Percentiles rank a stretch among this genome's conserved stretches.
These are phyloP conservation scores for Subacronicta megacephala DNA, from an alignment of 2,888 invertebrate genomes.

Conservation along the genomic window DNA sequence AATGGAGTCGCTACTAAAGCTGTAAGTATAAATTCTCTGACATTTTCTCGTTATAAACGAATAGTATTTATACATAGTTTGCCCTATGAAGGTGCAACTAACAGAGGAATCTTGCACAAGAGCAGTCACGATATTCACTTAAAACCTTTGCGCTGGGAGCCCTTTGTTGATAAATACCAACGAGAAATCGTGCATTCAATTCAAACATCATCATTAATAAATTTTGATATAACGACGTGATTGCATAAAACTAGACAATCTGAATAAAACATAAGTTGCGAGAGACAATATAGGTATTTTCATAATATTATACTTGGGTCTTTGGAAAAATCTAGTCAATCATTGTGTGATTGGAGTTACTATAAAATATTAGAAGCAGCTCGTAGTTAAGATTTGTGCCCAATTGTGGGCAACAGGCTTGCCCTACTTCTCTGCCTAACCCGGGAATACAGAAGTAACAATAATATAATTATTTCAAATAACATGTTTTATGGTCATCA, in stretches of 20 bases:
- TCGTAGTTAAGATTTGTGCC: no score
- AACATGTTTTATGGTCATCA: no score
- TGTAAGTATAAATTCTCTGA: constrained; percentile 89
- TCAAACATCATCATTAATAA: constrained; percentile 19
- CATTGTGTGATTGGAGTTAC: no score
- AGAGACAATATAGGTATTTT: no score
- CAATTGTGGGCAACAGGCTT: no score
- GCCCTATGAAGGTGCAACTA: constrained; percentile 29
- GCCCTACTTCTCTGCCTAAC: no score
- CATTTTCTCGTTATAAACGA: neutral
- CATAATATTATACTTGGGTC: neutral
- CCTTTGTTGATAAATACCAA: constrained; percentile 41
- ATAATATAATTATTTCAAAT: no score
- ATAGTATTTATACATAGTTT: constrained; percentile 11
- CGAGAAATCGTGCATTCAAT: constrained; percentile 38
- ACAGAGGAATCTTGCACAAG: constrained; percentile 39
- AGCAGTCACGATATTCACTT: constrained; percentile 50
- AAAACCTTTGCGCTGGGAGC: constrained; percentile 30
- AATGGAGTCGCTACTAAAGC: constrained; percentile 92
- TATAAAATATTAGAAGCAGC: no score
- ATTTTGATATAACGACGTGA: neutral
- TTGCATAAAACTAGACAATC: constrained; percentile 1
- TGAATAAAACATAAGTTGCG: neutral
- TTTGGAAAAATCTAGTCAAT: neutral
- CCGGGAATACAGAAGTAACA: no score